phyloP scores from a whole-genome alignment of 2,888 invertebrate genomes.

The Hermaeophaga mercurialis region DNA sequence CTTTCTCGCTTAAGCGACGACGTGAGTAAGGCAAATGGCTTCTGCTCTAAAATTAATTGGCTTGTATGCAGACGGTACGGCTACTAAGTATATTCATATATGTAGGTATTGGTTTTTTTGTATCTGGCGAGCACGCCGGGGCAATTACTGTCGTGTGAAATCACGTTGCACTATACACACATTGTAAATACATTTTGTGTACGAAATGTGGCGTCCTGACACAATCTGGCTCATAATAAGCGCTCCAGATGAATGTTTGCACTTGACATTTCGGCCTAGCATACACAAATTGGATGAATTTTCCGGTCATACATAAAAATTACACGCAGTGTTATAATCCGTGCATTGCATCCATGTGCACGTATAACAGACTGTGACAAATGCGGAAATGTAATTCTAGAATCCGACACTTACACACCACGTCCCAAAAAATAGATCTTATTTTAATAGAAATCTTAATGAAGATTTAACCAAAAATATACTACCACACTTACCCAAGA shows the following conservation, averaged over 20 bases:
- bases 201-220: conserved; percentile 17
- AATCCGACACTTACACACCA: neutral
- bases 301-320: conserved; percentile 18
- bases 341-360: conserved; percentile 11
- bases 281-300: conserved; percentile 23
- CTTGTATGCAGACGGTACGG: neutral
- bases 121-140: neutral
- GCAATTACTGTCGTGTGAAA: conserved; percentile 20
- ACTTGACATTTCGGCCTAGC: conserved; percentile 24
- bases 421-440: too few species aligned
- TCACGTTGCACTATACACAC: conserved; percentile 12
- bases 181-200: conserved; percentile 20
- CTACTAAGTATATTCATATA: neutral
- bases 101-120: neutral
- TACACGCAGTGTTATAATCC: conserved; percentile 10
- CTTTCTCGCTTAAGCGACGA: conserved; percentile 5
- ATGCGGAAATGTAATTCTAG: neutral
- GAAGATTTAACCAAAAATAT: too few species aligned
- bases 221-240: conserved; percentile 29
- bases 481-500: too few species aligned
- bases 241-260: conserved; percentile 27
- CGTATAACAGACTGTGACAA: conserved; percentile 9
- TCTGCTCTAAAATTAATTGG: conserved; percentile 9
- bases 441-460: too few species aligned
- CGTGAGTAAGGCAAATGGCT: conserved; percentile 4